phyloP scores from a whole-genome alignment of 2,113 vertebrate species.

The Globicephala melas region DNA sequence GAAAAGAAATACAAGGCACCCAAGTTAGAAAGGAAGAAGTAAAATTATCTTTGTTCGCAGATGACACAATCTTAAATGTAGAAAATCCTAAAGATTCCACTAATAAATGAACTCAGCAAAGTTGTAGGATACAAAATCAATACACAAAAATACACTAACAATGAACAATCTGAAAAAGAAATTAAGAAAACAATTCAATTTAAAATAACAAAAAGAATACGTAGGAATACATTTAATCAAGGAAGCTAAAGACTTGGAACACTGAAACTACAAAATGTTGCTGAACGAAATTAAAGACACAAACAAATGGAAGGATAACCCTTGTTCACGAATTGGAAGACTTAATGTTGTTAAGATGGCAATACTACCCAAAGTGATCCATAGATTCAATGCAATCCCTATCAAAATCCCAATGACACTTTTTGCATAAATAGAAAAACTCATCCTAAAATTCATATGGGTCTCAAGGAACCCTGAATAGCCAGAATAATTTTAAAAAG shows the following conservation, averaged over 20 bases:
- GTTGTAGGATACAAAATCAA: neutral
- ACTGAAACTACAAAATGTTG: neutral
- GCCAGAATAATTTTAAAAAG: neutral
- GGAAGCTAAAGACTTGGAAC: neutral
- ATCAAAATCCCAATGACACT: neutral
- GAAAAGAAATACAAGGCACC: neutral
- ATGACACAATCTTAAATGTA: neutral
- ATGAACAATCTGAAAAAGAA: neutral
- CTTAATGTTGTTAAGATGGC: neutral
- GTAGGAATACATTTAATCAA: neutral
- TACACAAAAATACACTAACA: neutral
- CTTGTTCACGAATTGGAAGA: neutral
- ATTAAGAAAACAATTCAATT: neutral
- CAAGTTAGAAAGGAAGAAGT: neutral
- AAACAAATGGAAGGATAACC: neutral
- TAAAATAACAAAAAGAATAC: conserved; percentile 2
- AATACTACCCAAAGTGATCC: neutral
- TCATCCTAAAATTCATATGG: neutral
- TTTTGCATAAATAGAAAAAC: neutral
- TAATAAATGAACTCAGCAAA: neutral
- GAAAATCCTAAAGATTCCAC: neutral
- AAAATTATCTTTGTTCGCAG: neutral
- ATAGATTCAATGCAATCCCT: neutral
- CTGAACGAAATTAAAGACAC: neutral
- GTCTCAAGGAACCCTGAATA: neutral